These are phyloP conservation scores for Tinamus major DNA, from an alignment of 2,797 vertebrate genomes.

Conservation along the genomic window DNA sequence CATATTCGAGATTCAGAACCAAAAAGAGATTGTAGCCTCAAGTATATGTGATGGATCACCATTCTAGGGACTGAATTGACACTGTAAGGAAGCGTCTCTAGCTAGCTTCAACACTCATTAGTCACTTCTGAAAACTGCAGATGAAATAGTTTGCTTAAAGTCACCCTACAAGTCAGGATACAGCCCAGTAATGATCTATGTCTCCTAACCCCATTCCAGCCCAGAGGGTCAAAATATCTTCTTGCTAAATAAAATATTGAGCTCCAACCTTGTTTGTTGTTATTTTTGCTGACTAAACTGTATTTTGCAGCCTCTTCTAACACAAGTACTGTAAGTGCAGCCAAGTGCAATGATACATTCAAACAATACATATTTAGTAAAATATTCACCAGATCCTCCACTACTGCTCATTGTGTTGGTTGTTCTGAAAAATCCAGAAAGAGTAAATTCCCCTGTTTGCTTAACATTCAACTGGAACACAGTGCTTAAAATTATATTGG, in stretches of 20 bases:
- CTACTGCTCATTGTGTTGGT: background rate
- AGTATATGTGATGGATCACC: background rate
- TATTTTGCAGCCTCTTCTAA: background rate
- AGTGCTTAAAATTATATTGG: background rate
- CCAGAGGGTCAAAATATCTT: background rate
- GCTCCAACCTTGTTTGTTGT: background rate
- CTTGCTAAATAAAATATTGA: background rate
- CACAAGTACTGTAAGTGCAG: background rate
- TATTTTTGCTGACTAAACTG: background rate
- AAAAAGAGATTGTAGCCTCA: background rate
- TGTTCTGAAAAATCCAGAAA: background rate
- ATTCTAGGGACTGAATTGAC: background rate
- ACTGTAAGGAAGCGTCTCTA: accelerated
- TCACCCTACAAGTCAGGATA: background rate
- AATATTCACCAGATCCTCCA: background rate
- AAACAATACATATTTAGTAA: accelerated
- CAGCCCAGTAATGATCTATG: background rate
- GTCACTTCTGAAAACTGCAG: background rate
- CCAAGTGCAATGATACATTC: background rate
- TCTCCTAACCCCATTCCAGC: background rate
- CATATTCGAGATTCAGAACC: background rate
- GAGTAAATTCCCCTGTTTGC: background rate
- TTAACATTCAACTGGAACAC: background rate
- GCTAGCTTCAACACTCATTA: background rate
- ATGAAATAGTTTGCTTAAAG: background rate